These are phyloP conservation scores for Thinocorus orbignyianus DNA, from an alignment of 2,113 vertebrate species.

Conservation along the genomic window DNA sequence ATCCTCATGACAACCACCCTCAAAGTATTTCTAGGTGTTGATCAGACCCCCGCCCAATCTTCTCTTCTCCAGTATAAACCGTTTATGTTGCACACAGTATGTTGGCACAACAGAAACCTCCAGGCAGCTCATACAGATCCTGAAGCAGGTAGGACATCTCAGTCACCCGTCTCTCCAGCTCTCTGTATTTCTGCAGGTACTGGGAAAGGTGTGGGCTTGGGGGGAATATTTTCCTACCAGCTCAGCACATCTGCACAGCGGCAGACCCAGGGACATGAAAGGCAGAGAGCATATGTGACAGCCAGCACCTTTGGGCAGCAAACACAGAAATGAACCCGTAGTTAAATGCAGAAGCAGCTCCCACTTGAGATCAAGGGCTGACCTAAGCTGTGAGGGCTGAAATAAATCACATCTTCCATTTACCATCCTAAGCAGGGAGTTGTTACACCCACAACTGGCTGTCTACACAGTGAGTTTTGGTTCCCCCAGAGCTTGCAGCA, in stretches of 20 bases:
- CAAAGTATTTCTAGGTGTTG: too few species aligned
- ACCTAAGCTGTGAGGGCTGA: neutral
- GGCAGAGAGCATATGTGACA: fast-evolving
- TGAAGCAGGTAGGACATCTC: neutral
- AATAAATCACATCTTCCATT: neutral
- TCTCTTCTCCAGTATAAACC: neutral
- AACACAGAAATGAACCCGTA: neutral
- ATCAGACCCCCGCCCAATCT: too few species aligned
- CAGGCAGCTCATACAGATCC: neutral
- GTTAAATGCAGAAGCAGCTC: neutral
- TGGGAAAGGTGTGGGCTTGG: too few species aligned
- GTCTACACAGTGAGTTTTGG: neutral
- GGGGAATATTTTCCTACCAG: fast-evolving
- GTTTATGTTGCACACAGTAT: fast-evolving
- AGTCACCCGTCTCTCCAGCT: fast-evolving
- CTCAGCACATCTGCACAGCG: neutral
- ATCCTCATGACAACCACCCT: too few species aligned
- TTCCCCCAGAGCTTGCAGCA: neutral
- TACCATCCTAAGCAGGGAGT: neutral
- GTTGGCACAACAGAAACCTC: neutral
- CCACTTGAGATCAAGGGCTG: neutral
- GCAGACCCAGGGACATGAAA: neutral
- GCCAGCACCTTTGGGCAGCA: neutral
- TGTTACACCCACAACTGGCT: fast-evolving
- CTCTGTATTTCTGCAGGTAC: neutral